Base-by-base conservation (phyloP, 2,797 vertebrate species). In the Molothrus aeneus region DNA sequence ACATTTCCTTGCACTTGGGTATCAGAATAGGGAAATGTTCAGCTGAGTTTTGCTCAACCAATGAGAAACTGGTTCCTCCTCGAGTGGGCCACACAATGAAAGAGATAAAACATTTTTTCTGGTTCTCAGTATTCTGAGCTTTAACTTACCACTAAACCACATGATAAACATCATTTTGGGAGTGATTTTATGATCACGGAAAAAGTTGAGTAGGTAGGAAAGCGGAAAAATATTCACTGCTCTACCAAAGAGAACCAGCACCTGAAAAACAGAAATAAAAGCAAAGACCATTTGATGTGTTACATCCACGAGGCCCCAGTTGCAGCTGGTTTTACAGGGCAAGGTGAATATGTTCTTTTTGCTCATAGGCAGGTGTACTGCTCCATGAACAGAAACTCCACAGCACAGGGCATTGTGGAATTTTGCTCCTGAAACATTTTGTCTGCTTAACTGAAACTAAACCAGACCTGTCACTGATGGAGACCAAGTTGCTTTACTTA, bases 141-240 rank as follows among this genome's bases (percentile, higher is more conserved):
- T 56, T 56, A 50, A 97, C 99, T 99, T 97, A 99, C 99, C 99
- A 45, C 99, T 99, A 91, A 99, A 99, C 99, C 99, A 99, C 99
- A 99, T 99, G 97, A 99, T 99, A 96, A 99, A 99, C 99, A 99
- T 99, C 99, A 99, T 99, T 97, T 99, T 99, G 7, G 99, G 99
- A 2, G 98, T 99, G 97, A 99, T 99, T 97, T 99, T 99, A 96
- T 99, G 99, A 89, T 99, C 99, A 47, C 99, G 98, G 98, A 99
- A 99, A 93, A 99, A 99, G 97, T 99, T 99, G 73, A 99, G 98
- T 78, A 99, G 98, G 97, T 99, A 99, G 17, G 99, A 99, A 48
- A 99, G 98, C 0, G 99, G 99, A 93, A 99, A 99, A 96, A 99
- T 99, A 97, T 99, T 99, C 89, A 99, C 98, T 2, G 99, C 99